Percentiles rank a stretch among this genome's conserved stretches.
phyloP scores from a whole-genome alignment of 2,888 invertebrate genomes.

The Erynnis tages region DNA sequence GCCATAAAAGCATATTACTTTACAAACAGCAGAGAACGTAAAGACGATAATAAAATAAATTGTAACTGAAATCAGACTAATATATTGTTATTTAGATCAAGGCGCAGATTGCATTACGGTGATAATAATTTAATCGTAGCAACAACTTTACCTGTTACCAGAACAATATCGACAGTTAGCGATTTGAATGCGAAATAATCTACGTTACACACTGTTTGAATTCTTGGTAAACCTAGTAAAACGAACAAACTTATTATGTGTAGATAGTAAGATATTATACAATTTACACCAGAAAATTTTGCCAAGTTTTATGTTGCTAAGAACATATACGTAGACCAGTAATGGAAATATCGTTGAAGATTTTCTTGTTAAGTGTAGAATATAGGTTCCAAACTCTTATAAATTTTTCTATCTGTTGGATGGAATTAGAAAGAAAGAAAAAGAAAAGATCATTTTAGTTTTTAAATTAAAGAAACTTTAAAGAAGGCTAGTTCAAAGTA shows the following conservation, averaged over 20 bases:
- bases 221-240: not conserved
- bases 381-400: too few species aligned
- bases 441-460: too few species aligned
- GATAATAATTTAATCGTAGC: slow-evolving; percentile 2
- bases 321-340: too few species aligned
- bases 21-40: too few species aligned
- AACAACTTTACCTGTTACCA: slow-evolving; percentile 14
- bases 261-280: not conserved
- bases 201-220: not conserved
- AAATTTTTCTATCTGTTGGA: too few species aligned
- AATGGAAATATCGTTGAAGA: too few species aligned
- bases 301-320: not conserved
- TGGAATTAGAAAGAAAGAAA: too few species aligned
- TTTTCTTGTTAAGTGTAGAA: too few species aligned
- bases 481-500: too few species aligned
- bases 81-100: slow-evolving; percentile 14
- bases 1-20: too few species aligned
- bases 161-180: slow-evolving; percentile 14
- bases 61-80: not conserved
- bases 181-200: slow-evolving; percentile 15
- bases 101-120: slow-evolving; percentile 4
- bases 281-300: not conserved
- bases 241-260: not conserved
- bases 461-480: too few species aligned
- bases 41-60: too few species aligned